Evolutionary conservation across 2,888 invertebrate genomes (phyloP).

Genomic region (Sipha maydis): DNA sequence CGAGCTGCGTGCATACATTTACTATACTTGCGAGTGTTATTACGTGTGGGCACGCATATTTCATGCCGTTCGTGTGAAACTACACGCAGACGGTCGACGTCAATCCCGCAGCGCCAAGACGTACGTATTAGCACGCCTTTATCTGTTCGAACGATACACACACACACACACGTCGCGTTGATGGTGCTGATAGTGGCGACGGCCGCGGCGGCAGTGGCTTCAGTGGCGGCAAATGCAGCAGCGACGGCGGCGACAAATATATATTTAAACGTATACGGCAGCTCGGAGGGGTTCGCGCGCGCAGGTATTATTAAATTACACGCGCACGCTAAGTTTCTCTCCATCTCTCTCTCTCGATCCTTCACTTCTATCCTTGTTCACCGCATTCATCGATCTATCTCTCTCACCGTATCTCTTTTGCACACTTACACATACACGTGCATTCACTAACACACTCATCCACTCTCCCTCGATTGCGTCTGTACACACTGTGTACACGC

Average conservation of each 20-base stretch:
- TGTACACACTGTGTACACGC: neutral
- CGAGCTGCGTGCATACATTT: neutral
- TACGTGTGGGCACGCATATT: neutral
- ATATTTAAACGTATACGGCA: neutral
- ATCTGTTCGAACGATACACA: neutral
- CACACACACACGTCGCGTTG: no score
- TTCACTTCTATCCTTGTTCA: neutral
- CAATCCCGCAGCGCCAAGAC: neutral
- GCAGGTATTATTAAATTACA: slow-evolving; percentile 60
- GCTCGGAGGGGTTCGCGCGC: neutral
- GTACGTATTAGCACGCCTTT: neutral
- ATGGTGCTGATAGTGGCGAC: neutral
- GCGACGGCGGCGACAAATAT: neutral
- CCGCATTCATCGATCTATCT: neutral
- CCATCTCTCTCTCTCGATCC: no score
- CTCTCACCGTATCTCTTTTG: neutral
- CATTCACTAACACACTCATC: neutral
- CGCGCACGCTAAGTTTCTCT: slow-evolving; percentile 31
- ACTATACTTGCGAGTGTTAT: neutral
- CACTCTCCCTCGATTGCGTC: neutral
- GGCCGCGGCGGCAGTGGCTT: neutral
- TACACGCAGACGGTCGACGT: neutral
- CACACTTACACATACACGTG: neutral
- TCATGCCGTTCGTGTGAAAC: neutral
- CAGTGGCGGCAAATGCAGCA: neutral